phyloP scores from a whole-genome alignment of 92 coral and sea anemone genomes.

The Porites rus region DNA sequence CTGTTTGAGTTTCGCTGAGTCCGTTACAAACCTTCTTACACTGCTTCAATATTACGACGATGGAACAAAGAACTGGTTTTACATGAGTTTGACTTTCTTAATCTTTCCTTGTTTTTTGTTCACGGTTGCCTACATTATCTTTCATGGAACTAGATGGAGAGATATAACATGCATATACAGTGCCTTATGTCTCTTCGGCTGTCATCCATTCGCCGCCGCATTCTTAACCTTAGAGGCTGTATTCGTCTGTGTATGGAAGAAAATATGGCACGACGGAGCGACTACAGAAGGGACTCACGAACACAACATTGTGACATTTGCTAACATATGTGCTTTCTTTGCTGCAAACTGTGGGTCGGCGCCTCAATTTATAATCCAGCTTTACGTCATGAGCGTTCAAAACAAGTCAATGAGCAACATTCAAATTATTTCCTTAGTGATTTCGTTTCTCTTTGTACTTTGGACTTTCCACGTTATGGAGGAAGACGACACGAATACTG shows the following conservation, averaged over 20 bases:
- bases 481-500: not conserved
- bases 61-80: slow-evolving; percentile 14
- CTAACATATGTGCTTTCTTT: not conserved
- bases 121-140: not conserved
- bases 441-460: slow-evolving; percentile 37
- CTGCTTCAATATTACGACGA: slow-evolving; percentile 8
- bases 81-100: not conserved
- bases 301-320: not conserved
- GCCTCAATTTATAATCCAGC: slow-evolving; percentile 58
- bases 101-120: not conserved
- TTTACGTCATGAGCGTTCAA: slow-evolving; percentile 43
- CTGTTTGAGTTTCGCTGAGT: slow-evolving; percentile 25
- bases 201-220: slow-evolving; percentile 31
- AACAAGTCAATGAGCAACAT: slow-evolving; percentile 11
- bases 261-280: not conserved
- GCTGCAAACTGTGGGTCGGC: slow-evolving; percentile 50
- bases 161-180: not conserved
- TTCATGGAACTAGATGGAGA: too few species aligned
- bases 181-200: not conserved
- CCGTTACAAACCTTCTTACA: slow-evolving; percentile 25
- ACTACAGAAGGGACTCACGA: not conserved
- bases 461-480: slow-evolving; percentile 29
- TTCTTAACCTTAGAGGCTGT: not conserved
- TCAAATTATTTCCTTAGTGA: slow-evolving; percentile 22
- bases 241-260: slow-evolving; percentile 2